Base-by-base conservation (phyloP, 2,888 invertebrate genomes). In the Aelia acuminata region DNA sequence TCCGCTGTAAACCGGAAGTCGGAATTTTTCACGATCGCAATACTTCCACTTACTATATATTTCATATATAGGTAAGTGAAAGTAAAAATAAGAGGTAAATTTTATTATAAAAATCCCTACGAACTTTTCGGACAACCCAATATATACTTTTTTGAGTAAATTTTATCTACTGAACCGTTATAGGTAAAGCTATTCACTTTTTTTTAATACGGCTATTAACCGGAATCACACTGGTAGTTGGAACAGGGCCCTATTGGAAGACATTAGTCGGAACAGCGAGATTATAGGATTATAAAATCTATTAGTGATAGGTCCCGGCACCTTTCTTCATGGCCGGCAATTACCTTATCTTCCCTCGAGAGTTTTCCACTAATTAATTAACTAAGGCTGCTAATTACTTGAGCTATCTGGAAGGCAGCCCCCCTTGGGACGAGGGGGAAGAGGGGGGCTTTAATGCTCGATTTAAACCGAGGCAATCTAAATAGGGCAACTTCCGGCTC, bases 321-420 rank as follows among this genome's bases (percentile, higher is more conserved):
- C 35, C 43, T 80, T 80, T 80, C 80, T 80, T 80, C 80, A 80
- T 80, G 43, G n/a, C 10, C 8, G 39, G 43, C 80, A 80, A 80
- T 80, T 80, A 80, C 43, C 80, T 80, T 80, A 80, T 80, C 80
- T 39, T n/a, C 80, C 80, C 80, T 20, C 4, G 80, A 22, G 43
- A 80, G 43, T 80, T 80, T 80, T 80, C 80, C 80, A 47, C 80
- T 80, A 80, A 80, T 80, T 80, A 80, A 80, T 80, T 80, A 80
- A 80, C 43, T 43, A 8, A 80, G 80, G n/a, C 43, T 80, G 39
- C 80, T 80, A 80, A 80, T 80, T 80, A 80, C 43, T 43, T 3
- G 11, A 80, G 80, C 43, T 80, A 80, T 80, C 80, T 80, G 13
- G 13, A n/a, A 22, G 43, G 43, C 10, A 22, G 80, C 8, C 10